These are phyloP conservation scores for Escarpia spicata DNA, from an alignment of 2,888 invertebrate species.

Conservation along the genomic window DNA sequence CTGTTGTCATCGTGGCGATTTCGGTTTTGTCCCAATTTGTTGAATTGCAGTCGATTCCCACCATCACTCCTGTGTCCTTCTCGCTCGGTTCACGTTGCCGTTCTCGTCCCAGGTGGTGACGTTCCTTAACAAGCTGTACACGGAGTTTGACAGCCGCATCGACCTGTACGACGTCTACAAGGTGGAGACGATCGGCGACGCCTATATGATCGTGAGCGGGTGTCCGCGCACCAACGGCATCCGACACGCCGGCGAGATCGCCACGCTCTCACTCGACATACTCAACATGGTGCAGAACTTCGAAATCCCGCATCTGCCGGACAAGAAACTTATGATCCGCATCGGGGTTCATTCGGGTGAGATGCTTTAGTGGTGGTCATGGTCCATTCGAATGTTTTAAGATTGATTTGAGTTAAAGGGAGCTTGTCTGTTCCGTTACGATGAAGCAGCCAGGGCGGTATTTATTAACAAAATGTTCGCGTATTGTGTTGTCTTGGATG, in stretches of 20 bases:
- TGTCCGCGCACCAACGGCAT: constrained; percentile 36
- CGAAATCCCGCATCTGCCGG: constrained; percentile 30
- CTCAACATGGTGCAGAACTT: constrained; percentile 33
- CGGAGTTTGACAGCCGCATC: constrained; percentile 29
- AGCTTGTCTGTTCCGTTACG: too few relatives aligned
- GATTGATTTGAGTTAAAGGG: too few relatives aligned
- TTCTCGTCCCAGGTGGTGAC: constrained; percentile 18
- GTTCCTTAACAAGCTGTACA: constrained; percentile 27
- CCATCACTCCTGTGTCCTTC: too few relatives aligned
- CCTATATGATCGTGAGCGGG: constrained; percentile 40
- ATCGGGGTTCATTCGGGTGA: constrained; percentile 39
- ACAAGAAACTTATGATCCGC: constrained; percentile 33
- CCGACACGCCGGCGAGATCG: constrained; percentile 34
- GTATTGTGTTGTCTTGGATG: too few relatives aligned
- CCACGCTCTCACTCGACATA: constrained; percentile 33
- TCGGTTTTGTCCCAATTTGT: too few relatives aligned
- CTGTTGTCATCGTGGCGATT: too few relatives aligned
- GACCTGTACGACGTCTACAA: constrained; percentile 30
- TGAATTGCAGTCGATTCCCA: too few relatives aligned
- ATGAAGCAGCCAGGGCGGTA: too few relatives aligned
- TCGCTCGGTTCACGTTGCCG: neutral
- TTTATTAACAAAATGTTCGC: too few relatives aligned
- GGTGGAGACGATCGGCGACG: constrained; percentile 38
- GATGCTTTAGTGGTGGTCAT: neutral
- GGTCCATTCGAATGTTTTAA: too few relatives aligned